A percentile compares a stretch with the other conserved stretches of the same genome.
phyloP scores from a whole-genome alignment of 2,888 invertebrate genomes.

The Nephrotoma guestfalica region DNA sequence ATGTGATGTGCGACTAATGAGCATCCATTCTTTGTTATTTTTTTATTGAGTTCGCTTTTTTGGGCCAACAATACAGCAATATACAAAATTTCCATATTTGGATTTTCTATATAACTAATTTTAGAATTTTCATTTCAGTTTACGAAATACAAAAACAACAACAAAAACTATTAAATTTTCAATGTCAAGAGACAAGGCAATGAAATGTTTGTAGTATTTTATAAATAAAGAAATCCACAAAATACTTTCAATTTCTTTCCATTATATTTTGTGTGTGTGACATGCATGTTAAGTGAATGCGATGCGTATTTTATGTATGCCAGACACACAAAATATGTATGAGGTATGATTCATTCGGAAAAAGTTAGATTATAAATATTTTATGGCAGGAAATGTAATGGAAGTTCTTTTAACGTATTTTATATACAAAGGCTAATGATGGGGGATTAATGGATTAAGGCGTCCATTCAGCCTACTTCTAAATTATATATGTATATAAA shows the following conservation, averaged over 20 bases:
- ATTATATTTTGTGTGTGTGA: not conserved
- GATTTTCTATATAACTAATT: not conserved
- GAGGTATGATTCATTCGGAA: not conserved
- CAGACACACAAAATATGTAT: not conserved
- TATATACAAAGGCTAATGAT: not conserved
- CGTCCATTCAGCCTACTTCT: not conserved
- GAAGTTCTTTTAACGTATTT: not conserved
- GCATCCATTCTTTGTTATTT: not conserved
- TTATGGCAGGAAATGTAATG: not conserved
- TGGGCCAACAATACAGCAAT: not conserved
- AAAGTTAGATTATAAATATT: not conserved
- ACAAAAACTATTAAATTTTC: not conserved
- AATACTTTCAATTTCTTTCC: not conserved
- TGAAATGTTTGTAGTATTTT: not conserved
- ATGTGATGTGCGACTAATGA: not conserved
- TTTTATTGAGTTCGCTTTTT: not conserved
- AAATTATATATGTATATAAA: not conserved
- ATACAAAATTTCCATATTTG: not conserved
- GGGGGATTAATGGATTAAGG: not conserved
- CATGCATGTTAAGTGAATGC: not conserved
- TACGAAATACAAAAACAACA: not conserved
- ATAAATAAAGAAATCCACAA: not conserved
- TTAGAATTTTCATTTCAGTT: not conserved
- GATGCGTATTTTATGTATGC: not conserved
- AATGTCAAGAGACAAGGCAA: not conserved